phyloP scores from a whole-genome alignment of 1,140 invertebrate genomes.

The Drosophila parabipectinata region DNA sequence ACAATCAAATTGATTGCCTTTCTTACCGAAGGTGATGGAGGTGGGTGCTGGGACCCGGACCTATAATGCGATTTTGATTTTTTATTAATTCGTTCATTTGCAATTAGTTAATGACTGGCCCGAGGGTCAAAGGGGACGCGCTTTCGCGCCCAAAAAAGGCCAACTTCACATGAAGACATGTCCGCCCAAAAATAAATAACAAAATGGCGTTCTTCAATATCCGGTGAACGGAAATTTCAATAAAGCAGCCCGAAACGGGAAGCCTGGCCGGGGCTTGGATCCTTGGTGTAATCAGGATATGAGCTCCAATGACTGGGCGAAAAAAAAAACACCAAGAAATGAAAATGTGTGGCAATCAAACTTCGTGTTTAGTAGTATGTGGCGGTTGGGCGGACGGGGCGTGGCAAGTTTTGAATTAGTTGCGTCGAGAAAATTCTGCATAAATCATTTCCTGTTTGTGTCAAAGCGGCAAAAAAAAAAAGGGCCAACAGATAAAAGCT shows the following conservation, averaged over 20 bases:
- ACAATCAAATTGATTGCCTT: slow-evolving; percentile 79
- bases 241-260: slow-evolving; percentile 32
- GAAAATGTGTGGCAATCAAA: slow-evolving; percentile 42
- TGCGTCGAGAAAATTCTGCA: slow-evolving; percentile 67
- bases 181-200: slow-evolving; percentile 46
- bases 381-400: slow-evolving; percentile 8
- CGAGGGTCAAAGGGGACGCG: background rate
- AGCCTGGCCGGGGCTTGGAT: background rate
- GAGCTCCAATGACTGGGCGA: slow-evolving; percentile 66
- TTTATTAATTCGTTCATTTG: slow-evolving; percentile 51
- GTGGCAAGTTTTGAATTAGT: slow-evolving; percentile 73
- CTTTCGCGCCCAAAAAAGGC: background rate
- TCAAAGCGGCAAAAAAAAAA: slow-evolving; percentile 29
- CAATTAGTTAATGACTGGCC: slow-evolving; percentile 68
- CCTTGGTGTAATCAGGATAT: slow-evolving; percentile 54
- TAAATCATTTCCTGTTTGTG: slow-evolving; percentile 80
- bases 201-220: slow-evolving; percentile 65
- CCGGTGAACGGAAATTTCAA: slow-evolving; percentile 65
- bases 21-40: slow-evolving; percentile 12
- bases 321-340: slow-evolving; percentile 25
- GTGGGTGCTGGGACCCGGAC: background rate
- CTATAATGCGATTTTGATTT: slow-evolving; percentile 71
- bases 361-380: slow-evolving; percentile 22
- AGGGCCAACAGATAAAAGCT: slow-evolving; percentile 65
- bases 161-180: background rate